Base-by-base conservation (phyloP, 2,113 vertebrate species). In the Corvus hawaiiensis region DNA sequence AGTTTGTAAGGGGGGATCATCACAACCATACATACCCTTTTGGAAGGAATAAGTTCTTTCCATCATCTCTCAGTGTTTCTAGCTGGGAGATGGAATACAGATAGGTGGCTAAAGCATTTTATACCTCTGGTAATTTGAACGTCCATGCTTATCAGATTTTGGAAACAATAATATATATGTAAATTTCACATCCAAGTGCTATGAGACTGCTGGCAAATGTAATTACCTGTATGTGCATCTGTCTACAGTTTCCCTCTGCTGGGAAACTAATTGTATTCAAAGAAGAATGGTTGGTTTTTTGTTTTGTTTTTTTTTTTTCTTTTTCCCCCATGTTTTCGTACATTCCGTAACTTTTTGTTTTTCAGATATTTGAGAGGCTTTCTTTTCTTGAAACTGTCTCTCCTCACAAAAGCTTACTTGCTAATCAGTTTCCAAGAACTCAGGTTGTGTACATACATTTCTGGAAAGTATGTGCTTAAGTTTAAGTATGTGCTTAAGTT, bases 81-180 rank as follows among this genome's bases (percentile, higher is more conserved):
- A n/a, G 30, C 56, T 78, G 64, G 44, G 49, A 90, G 59, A 39
- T 51, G 41, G n/a, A 61, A 78, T 43, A 23, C 32, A 86, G 30
- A 35, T 71, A 43, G 46, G 39, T 67, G 88, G 37, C 63, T 48
- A 73, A 55, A 88, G 26, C 24, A 91, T 96, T 95, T 66, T 48
- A 39, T 84, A 86, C 51, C 30, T 94, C 84, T 83, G 86, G 64
- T 82, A 94, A 62, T 72, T 75, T 52, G 89, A 79, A 49, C 21
- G 62, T 67, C 81, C 66, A 33, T 95, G 28, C 76, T 97, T 94
- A 67, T 88, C 49, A 91, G 51, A 76, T 87, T 86, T 48, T 89
- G 52, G 54, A 54, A 91, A 67, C 90, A 94, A 95, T 96, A 84
- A 95, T 94, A 96, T 94, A 89, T 94, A 85, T 94, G 68, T 76